Conservation (phyloP, 2,888 invertebrate species). For the Corythucha ciliata region DNA sequence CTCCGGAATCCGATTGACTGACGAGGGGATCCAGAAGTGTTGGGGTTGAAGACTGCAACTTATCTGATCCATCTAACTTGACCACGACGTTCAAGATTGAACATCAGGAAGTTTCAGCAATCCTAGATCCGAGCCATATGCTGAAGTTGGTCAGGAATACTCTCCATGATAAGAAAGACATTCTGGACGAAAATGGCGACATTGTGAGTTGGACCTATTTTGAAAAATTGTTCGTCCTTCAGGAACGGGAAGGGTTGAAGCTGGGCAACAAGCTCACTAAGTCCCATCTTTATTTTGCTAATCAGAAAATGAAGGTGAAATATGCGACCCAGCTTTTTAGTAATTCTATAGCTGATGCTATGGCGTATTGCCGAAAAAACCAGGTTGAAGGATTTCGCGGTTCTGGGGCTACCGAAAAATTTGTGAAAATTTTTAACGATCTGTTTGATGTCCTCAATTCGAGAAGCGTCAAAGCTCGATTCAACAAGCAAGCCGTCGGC, state of each 20-base stretch:
- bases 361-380: constrained; percentile 9
- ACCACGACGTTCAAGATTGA: constrained; percentile 6
- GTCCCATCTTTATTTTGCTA: constrained; percentile 20
- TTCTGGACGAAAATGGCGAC: constrained; percentile 8
- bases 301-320: constrained; percentile 27
- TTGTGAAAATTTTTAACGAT: background rate
- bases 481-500: constrained; percentile 1
- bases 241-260: constrained; percentile 4
- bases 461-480: too few species aligned
- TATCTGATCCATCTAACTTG: background rate
- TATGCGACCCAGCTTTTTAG: constrained; percentile 28
- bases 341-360: constrained; percentile 20
- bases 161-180: constrained; percentile 16
- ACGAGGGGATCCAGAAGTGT: too few species aligned
- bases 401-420: background rate
- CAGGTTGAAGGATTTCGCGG: constrained; percentile 3
- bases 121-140: constrained; percentile 32
- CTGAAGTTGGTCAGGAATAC: constrained; percentile 29
- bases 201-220: background rate
- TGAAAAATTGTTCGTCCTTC: background rate
- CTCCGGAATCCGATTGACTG: too few species aligned
- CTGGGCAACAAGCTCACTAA: constrained; percentile 28
- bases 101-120: constrained; percentile 21
- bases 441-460: constrained; percentile 5
- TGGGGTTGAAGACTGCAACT: too few species aligned